These are phyloP conservation scores for Papilio aristodemus DNA, from an alignment of 1,140 invertebrate genomes.

Conservation along the genomic window DNA sequence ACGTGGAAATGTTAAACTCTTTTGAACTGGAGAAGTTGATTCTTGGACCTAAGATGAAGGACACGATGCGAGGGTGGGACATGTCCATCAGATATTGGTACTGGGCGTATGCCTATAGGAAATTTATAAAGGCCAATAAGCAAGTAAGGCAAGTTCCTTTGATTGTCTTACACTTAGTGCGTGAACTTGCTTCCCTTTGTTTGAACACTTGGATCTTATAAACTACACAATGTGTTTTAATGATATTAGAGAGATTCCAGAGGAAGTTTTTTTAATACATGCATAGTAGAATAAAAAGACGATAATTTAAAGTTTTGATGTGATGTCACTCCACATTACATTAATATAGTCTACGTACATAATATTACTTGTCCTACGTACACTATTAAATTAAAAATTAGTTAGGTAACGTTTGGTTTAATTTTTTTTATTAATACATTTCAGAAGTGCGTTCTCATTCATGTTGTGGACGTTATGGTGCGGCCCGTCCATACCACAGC, in stretches of 20 bases:
- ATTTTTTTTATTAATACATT: slow-evolving; percentile 25
- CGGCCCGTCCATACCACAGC: slow-evolving; percentile 54
- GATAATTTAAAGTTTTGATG: too few relatives aligned
- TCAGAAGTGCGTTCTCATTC: slow-evolving; percentile 63
- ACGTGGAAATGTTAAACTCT: slow-evolving; percentile 61
- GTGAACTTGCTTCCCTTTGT: too few relatives aligned
- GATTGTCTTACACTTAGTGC: slow-evolving; percentile 4
- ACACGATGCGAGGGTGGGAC: slow-evolving; percentile 63
- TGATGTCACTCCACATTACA: too few relatives aligned
- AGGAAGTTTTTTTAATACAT: too few relatives aligned
- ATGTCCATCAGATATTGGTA: slow-evolving; percentile 72
- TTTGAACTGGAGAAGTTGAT: slow-evolving; percentile 61
- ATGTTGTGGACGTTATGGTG: slow-evolving; percentile 67
- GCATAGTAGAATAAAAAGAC: too few relatives aligned
- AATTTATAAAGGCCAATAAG: slow-evolving; percentile 55
- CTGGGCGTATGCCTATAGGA: slow-evolving; percentile 63
- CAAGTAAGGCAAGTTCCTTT: slow-evolving; percentile 57
- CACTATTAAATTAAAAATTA: too few relatives aligned
- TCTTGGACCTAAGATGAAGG: slow-evolving; percentile 65
- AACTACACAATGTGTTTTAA: too few relatives aligned
- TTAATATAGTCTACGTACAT: too few relatives aligned
- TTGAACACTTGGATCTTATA: too few relatives aligned
- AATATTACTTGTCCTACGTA: too few relatives aligned
- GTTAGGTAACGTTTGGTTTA: too few relatives aligned
- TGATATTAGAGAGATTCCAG: too few relatives aligned